A percentile compares a stretch with the other conserved stretches of the same genome.
phyloP scores from a whole-genome alignment of 2,888 invertebrate genomes.

The Baccha elongata region DNA sequence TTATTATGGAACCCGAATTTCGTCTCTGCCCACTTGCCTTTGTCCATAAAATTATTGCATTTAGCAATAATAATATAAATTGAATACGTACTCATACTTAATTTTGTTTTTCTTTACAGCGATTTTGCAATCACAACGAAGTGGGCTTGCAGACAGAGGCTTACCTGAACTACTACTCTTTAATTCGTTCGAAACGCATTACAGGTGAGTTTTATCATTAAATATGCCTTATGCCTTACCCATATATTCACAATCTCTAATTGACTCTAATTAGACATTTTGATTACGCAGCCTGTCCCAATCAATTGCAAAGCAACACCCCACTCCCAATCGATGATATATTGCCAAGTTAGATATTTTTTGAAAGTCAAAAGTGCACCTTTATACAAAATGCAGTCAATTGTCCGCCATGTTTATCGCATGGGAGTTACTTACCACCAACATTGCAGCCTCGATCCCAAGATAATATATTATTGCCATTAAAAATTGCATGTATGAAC shows the following conservation, averaged over 20 bases:
- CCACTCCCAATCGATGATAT: constrained; percentile 40
- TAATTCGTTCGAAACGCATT: constrained; percentile 50
- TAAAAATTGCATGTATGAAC: constrained; percentile 9
- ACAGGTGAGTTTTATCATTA: constrained; percentile 64
- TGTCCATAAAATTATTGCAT: too few relatives aligned
- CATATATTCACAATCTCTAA: constrained; percentile 68
- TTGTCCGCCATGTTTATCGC: constrained; percentile 40
- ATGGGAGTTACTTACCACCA: constrained; percentile 64
- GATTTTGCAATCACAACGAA: constrained; percentile 13
- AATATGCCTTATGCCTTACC: constrained; percentile 23
- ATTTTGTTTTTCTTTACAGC: constrained; percentile 42
- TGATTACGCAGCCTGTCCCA: constrained; percentile 64
- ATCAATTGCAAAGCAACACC: constrained; percentile 27
- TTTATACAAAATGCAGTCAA: constrained; percentile 43
- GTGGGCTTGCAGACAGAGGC: constrained; percentile 12
- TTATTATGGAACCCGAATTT: too few relatives aligned
- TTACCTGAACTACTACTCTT: constrained; percentile 6
- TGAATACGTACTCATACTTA: constrained; percentile 12
- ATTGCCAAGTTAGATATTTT: constrained; percentile 46
- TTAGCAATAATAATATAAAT: constrained; percentile 27
- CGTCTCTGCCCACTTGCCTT: too few relatives aligned
- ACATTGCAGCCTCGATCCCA: constrained; percentile 61
- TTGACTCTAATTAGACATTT: constrained; percentile 71
- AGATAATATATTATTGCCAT: constrained; percentile 51
- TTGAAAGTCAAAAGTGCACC: constrained; percentile 69